phyloP scores from a whole-genome alignment of 2,888 invertebrate species.

The Cyclophora albipunctata region DNA sequence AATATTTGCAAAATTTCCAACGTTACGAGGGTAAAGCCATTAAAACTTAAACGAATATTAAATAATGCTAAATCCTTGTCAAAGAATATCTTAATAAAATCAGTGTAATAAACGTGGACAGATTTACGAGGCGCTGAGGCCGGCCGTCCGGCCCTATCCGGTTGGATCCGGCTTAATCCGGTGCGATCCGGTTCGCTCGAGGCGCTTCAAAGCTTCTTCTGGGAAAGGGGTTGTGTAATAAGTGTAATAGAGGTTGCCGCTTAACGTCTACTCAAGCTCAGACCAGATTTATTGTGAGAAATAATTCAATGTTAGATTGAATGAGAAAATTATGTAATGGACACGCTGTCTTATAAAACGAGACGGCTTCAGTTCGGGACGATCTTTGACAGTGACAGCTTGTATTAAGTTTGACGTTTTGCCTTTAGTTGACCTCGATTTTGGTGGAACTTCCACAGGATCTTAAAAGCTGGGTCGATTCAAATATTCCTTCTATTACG shows the following conservation, averaged over 20 bases:
- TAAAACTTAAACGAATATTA: neutral
- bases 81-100: slow-evolving; percentile 27
- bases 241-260: slow-evolving; percentile 16
- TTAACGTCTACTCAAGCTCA: slow-evolving; percentile 5
- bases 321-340: neutral
- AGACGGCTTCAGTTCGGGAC: neutral
- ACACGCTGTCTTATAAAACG: neutral
- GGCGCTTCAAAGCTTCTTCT: slow-evolving; percentile 3
- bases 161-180: slow-evolving; percentile 27
- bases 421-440: neutral
- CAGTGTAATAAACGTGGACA: slow-evolving; percentile 38
- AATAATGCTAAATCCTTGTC: slow-evolving; percentile 2
- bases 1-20: too few species aligned
- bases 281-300: neutral
- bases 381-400: neutral
- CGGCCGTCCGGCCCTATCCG: slow-evolving; percentile 29
- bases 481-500: neutral
- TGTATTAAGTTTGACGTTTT: neutral
- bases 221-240: slow-evolving; percentile 7
- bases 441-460: neutral
- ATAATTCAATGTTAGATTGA: neutral
- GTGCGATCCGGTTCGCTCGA: slow-evolving; percentile 13
- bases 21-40: too few species aligned
- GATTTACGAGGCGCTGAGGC: slow-evolving; percentile 40
- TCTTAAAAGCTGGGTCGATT: neutral